Evolutionary conservation across 2,888 invertebrate genomes (phyloP), one percentile per base, ranked within the genome.

Genomic region (Acanthosepion esculentum): DNA sequence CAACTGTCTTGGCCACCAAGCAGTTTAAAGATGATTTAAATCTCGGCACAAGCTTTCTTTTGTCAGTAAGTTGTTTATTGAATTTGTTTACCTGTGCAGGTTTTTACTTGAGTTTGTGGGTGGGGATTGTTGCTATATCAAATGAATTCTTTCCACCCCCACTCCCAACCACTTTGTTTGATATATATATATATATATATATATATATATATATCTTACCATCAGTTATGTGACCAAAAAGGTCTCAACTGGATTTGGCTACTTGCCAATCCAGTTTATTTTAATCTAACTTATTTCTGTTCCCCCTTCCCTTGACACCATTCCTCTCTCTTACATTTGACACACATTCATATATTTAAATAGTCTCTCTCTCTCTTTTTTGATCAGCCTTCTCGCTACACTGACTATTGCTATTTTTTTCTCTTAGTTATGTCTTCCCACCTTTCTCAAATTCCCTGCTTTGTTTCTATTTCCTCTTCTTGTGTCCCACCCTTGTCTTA

Each of bases 181-280:
- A 23, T 59, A 23, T 23, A 55, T 20, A 59, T 23, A 59, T 7
- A 59, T 23, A 59, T 4, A 59, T 20, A 18, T 20, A 18, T 18
- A 55, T 23, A 59, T 7, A 59, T 23, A 59, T 4, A 59, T 20
- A 20, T 20, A 20, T 20, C 15, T n/a, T n/a, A 10, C 78, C 0
- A 0, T 18, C n/a, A 78, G 78, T 78, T 33, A 78, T 33, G 78
- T n/a, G 78, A 78, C n/a, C 12, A 5, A n/a, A n/a, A 78, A n/a
- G 18, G n/a, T 78, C 78, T 78, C n/a, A 78, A 10, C 78, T 33
- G 78, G n/a, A n/a, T 78, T 4, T 78, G 78, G 78, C n/a, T 33
- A 78, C 78, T n/a, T 78, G 78, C 78, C 78, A 78, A 78, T n/a
- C 78, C 78, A n/a, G 78, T 78, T 78, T 78, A 78, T 78, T 78